Evolutionary conservation across 2,797 vertebrate species (phyloP), one percentile per base, ranked within the genome.

Genomic region (Pitangus sulphuratus): DNA sequence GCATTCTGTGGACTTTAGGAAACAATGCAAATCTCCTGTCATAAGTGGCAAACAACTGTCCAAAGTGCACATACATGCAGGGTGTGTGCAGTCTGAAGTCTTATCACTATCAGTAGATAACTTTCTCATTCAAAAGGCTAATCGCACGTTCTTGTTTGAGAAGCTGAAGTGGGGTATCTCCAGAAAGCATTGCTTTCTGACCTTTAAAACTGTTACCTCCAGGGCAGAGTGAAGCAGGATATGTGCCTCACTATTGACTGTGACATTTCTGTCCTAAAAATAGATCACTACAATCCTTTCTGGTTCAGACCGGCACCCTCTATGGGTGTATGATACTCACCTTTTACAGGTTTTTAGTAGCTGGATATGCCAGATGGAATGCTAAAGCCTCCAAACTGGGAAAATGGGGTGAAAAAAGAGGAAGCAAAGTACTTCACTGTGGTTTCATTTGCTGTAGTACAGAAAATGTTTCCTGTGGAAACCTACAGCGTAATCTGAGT

Each of bases 241-340:
- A 50, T 89, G 80, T 94, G 72, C 90, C 74, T 93, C 54, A 20
- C 90, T 96, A 69, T 58, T 88, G 91, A 84, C 83, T 87, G 77
- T 94, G 95, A 89, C 88, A 95, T 95, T 94, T 87, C 51, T 94
- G 84, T 90, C 85, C 94, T 90, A 93, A 95, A 93, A 95, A 93
- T 93, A 96, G 90, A 93, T 62, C 45, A n/a, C 85, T 86, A 78
- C 79, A 78, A 50, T 93, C 76, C 57, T 65, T 86, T 84, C 82
- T 91, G 42, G 61, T 90, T 93, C 80, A 76, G 92, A 74, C 61
- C 0, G 0, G 47, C 80, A 90, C 61, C 51, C 62, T 90, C 51
- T 76, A 4, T 4, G 30, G 44, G 44, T 82, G 47, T 21, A 4
- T 31, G 53, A 53, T 71, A 50, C 8, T 83, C 76, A 79, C 58